phyloP scores from a whole-genome alignment of 2,113 vertebrate genomes.

The Emydura subglobosa region DNA sequence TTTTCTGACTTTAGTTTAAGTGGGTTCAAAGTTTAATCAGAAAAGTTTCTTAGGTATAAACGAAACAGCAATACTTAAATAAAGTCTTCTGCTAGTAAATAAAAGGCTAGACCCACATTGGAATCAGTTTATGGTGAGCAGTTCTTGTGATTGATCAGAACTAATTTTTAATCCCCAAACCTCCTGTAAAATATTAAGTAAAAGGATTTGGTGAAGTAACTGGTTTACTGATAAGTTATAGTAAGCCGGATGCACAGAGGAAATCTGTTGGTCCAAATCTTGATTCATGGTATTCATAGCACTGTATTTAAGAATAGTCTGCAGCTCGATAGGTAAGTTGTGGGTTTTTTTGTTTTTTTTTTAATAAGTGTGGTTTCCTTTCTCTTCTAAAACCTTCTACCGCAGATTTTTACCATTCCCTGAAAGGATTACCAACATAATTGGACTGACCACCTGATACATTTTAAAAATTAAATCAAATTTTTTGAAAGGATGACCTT shows the following conservation, averaged over 20 bases:
- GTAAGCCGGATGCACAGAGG: neutral
- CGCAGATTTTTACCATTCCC: neutral
- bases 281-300: neutral
- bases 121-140: neutral
- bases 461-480: neutral
- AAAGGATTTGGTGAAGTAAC: neutral
- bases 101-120: neutral
- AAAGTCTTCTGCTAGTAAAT: neutral
- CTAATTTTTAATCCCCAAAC: neutral
- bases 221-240: neutral
- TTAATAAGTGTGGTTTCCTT: neutral
- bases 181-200: neutral
- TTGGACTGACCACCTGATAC: neutral
- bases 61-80: neutral
- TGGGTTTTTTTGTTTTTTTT: neutral
- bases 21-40: neutral
- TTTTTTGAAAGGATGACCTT: neutral
- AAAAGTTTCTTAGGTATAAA: neutral
- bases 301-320: neutral
- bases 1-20: neutral
- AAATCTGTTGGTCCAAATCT: neutral
- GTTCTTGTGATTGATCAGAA: neutral
- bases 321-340: accelerated
- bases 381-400: accelerated
- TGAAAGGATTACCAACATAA: neutral